phyloP scores from a whole-genome alignment of 2,888 invertebrate species.

The Andrena marginata region DNA sequence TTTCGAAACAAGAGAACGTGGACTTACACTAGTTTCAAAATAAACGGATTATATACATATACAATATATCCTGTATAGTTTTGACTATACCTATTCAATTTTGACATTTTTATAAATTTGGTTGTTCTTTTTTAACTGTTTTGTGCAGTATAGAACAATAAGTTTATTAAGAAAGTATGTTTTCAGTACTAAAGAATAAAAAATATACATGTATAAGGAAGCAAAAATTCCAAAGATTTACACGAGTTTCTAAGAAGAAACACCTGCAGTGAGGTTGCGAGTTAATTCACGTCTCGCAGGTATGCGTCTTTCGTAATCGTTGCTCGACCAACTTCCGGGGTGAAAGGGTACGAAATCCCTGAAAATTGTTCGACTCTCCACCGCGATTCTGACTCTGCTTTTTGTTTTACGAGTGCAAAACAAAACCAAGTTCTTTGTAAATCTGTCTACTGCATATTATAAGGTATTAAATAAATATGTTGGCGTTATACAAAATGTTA shows the following conservation, averaged over 20 bases:
- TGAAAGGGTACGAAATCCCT: constrained; percentile 41
- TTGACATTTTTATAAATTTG: too few species aligned
- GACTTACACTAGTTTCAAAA: too few species aligned
- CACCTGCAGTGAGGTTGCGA: constrained; percentile 62
- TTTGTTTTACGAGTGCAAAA: not conserved
- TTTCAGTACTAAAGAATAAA: not conserved
- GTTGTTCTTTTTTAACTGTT: too few species aligned
- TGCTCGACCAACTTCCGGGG: constrained; percentile 45
- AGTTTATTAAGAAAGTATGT: not conserved
- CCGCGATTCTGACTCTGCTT: constrained; percentile 18
- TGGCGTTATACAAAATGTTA: too few species aligned
- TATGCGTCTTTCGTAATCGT: constrained; percentile 56
- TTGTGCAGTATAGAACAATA: too few species aligned
- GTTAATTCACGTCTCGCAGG: constrained; percentile 59
- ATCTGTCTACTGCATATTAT: not conserved
- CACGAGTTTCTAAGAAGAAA: constrained; percentile 37
- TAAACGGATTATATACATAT: too few species aligned
- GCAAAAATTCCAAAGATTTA: not conserved
- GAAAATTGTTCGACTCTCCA: constrained; percentile 35
- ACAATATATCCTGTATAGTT: too few species aligned
- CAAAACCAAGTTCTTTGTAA: not conserved
- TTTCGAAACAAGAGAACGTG: too few species aligned
- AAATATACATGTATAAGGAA: not conserved
- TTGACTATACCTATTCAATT: too few species aligned
- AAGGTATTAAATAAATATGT: too few species aligned